A percentile compares a stretch with the other conserved stretches of the same genome.
Conservation (phyloP, 2,113 vertebrate genomes). For the Atractosteus spatula region DNA sequence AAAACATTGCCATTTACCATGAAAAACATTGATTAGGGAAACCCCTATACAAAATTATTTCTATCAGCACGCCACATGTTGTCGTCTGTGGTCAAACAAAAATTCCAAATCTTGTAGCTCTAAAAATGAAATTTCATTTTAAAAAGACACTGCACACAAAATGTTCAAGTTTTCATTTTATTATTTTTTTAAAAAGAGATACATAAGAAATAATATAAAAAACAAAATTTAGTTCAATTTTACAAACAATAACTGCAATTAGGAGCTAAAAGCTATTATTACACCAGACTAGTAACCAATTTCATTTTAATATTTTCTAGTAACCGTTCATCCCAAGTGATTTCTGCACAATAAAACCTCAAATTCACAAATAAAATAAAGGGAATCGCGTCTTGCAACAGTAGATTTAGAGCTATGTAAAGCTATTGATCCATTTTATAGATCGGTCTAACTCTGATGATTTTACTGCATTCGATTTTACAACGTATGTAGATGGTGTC, state of each 20-base stretch:
- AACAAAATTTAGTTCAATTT: slow-evolving; percentile 52
- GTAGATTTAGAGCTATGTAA: slow-evolving; percentile 42
- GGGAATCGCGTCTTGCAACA: slow-evolving; percentile 30
- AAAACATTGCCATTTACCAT: too few relatives aligned
- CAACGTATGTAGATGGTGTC: slow-evolving; percentile 44
- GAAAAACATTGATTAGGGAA: too few relatives aligned
- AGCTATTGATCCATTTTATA: slow-evolving; percentile 43
- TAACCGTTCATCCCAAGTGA: slow-evolving; percentile 22
- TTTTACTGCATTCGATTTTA: slow-evolving; percentile 49
- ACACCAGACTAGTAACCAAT: slow-evolving; percentile 51
- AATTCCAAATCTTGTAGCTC: too few relatives aligned
- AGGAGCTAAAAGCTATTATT: slow-evolving; percentile 56
- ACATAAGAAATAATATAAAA: slow-evolving; percentile 71
- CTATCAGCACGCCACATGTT: too few relatives aligned
- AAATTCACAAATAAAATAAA: slow-evolving; percentile 32
- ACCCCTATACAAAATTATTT: too few relatives aligned
- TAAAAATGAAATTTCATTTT: too few relatives aligned
- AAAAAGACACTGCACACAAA: too few relatives aligned
- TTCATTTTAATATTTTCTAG: slow-evolving; percentile 40
- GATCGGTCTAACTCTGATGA: slow-evolving; percentile 45
- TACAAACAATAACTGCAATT: slow-evolving; percentile 63
- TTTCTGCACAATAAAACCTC: slow-evolving; percentile 21
- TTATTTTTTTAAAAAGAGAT: slow-evolving; percentile 66
- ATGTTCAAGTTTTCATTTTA: slow-evolving; percentile 46
- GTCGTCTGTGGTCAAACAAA: too few relatives aligned